Base-by-base conservation (phyloP, 2,797 vertebrate genomes). In the Rhynchotus rufescens region DNA sequence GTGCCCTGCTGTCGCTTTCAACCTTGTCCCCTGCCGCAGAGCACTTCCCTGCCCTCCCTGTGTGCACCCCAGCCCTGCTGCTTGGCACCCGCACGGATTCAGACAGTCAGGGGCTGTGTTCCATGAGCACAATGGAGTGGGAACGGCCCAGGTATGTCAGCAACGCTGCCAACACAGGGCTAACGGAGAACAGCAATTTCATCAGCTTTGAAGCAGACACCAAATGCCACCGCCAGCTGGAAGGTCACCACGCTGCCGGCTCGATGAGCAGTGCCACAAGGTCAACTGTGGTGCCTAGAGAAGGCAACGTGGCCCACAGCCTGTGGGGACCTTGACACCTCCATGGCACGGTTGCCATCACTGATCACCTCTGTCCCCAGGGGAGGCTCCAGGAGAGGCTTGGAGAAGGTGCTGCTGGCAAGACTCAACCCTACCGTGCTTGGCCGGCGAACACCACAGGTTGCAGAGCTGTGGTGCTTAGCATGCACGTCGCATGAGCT, bases 11-110 rank as follows among this genome's bases (percentile, higher is more conserved):
- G 21, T 85, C 40, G 36, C 76, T 88, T 90, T 40, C 86, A 82
- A 80, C 51, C 16, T 87, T 91, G 76, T 87, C 21, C 61, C 65
- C 61, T 32, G 34, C 51, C 30, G 36, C 17, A 84, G 75, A 72
- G 77, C 26, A 40, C 4, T 19, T 86, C 44, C 30, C 21, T 19
- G 2, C 10, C 34, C 7, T 54, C 25, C 49, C 28, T 32, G 60
- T 0, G 1, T 42, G 25, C 4, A 3, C n/a, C 25, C 0, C 0
- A 67, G 47, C 21, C 19, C 59, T 82, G 15, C 42, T 72, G 15
- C 61, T 74, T 88, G 81, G 51, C 81, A 64, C 66, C 1, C 1
- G 11, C 15, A 4, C 72, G 15, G 42, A 60, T 36, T 49, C 59
- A 60, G 66, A 75, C 65, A 84, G 88, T 78, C 36, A 60, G 21